Base-by-base conservation (phyloP, 2,888 invertebrate species). In the Ormia ochracea region DNA sequence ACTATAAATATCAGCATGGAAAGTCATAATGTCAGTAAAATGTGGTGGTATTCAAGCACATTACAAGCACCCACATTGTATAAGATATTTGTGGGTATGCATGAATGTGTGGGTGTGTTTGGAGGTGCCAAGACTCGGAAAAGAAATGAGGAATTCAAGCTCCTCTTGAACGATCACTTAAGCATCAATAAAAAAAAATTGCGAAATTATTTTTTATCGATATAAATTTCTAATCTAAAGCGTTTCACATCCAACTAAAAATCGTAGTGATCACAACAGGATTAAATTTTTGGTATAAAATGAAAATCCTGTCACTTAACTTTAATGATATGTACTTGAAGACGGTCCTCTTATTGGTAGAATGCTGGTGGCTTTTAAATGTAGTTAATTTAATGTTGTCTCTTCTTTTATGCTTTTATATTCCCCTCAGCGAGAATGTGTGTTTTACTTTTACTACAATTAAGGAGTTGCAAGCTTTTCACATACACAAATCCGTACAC, bases 11-110 rank as follows among this genome's bases (percentile, higher is more conserved):
- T 73, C 66, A 68, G 63, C 80, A 52, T 73, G 72, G 48, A 76
- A 80, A 80, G 80, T 80, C 80, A 76, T 76, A 80, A 80, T 80
- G 80, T 76, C 76, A 80, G 80, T 72, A 58, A 72, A 80, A 76
- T 80, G 76, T 80, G 76, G 66, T 75, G 79, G 72, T 52, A 73
- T 52, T 76, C 41, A 28, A 76, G 61, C 50, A 68, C 72, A 76
- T 68, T 76, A 66, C 59, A 50, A 26, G 61, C 76, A 76, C 56
- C 80, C 76, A 72, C 80, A 80, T 73, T 68, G 61, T 73, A 73
- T 36, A 68, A 56, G 70, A 80, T 63, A 76, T 68, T 73, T 73
- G 61, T 56, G 61, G 68, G 72, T 36, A n/a, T n/a, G n/a, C n/a
- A n/a, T n/a, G n/a, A 50, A 10, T 45, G 38, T 31, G 12, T 10